Evolutionary conservation across 1,140 invertebrate species (phyloP), one percentile per base, ranked within the genome.

Genomic region (Leptopilina clavipes): DNA sequence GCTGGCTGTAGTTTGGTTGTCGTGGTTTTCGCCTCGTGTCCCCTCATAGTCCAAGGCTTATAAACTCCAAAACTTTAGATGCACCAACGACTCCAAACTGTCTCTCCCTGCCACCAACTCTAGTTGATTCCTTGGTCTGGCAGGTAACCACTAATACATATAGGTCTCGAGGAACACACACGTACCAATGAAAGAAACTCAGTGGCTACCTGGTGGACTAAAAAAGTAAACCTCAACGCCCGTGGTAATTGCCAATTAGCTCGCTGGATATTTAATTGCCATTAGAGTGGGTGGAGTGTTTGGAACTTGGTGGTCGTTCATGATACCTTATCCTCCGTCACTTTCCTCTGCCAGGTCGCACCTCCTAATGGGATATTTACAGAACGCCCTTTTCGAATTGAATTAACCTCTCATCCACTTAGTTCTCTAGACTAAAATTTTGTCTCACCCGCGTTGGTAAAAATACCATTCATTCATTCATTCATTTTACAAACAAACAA

Each of bases 181-280:
- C 59, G 73, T 73, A 76, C 71, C 79, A 71, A 83, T 74, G 73
- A 82, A 82, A 75, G 76, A 80, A 83, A 80, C 76, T 70, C 77
- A 71, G 40, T 59, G 77, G 83, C 84, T 85, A 85, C 84, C 79
- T 82, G 84, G 81, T 83, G 79, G 81, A 73, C 80, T 74, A 78
- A 85, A 84, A 84, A 87, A 85, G 80, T 81, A 73, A 81, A 75
- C 81, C 72, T 79, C 82, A 79, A 86, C 83, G 80, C 80, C 82
- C 84, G 82, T 84, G 84, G 87, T 91, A 91, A 91, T 91, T 91
- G 90, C 86, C 90, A 91, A 91, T 90, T 91, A 91, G 90, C 86
- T 76, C 74, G 70, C 81, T 72, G 79, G 88, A 89, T 90, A 90
- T 91, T 90, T 90, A 90, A 91, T 91, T 90, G 89, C 84, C 86